Evolutionary conservation across 2,797 vertebrate species (phyloP), one percentile per base, ranked within the genome.

Genomic region (Champsocephalus esox): DNA sequence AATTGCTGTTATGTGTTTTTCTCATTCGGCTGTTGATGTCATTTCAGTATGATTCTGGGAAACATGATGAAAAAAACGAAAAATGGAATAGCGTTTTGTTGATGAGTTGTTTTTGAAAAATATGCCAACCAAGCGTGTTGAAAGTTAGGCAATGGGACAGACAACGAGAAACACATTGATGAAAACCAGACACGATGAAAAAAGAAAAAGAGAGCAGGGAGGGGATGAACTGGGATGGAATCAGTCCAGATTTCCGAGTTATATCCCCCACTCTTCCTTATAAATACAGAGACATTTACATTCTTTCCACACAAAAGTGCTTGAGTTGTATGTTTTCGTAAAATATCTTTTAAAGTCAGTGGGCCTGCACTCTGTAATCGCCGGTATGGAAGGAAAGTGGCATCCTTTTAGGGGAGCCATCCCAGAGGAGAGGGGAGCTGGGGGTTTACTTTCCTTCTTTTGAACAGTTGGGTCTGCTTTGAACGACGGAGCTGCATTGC

Each of bases 121-220:
- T 86, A 87, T 92, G 91, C 91, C 52, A 67, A 87, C 86, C 71
- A 55, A 88, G 91, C 71, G 79, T 75, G 80, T 73, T 85, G 85
- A 85, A 84, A 86, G 82, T 84, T 85, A 87, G 81, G 76, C 81
- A 67, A 14, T 56, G 72, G 72, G 86, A 87, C 83, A 88, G 90
- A 89, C 89, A 93, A 92, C 80, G 83, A 92, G 93, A 92, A 94
- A 87, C 92, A 92, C 87, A 93, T 92, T 93, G 73, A 86, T 70
- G 51, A 86, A 87, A 86, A 70, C 80, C 85, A 90, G 88, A 91
- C 85, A 77, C 87, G 87, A 89, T 74, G 75, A 77, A 88, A 83
- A 76, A 49, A 79, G 78, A 79, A 82, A 80, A 62, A 10, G 62
- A 66, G 66, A 32, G 60, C 43, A 64, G 66, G 45, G 73, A 46